phyloP scores from a whole-genome alignment of 2,888 invertebrate species.

The Leptinotarsa tumamoca region DNA sequence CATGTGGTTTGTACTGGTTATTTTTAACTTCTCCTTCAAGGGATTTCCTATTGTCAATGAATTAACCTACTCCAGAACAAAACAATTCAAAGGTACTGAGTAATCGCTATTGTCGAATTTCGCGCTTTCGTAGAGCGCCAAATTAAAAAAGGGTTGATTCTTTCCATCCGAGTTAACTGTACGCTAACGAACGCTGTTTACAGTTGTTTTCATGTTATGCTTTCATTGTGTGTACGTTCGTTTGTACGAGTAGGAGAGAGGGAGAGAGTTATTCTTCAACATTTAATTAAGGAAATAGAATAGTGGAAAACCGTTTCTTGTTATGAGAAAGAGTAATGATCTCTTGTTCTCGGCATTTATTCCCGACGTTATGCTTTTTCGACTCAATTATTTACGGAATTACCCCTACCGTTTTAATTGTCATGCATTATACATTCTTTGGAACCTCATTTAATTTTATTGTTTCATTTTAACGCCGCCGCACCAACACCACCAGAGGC shows the following conservation, averaged over 20 bases:
- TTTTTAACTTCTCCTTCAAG: too few species aligned
- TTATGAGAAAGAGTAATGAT: constrained; percentile 36
- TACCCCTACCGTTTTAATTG: constrained; percentile 41
- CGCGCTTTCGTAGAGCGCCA: neutral
- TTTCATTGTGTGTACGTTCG: constrained; percentile 32
- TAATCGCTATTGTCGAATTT: neutral
- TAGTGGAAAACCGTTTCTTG: constrained; percentile 28
- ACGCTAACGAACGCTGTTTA: constrained; percentile 7
- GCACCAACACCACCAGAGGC: constrained; percentile 4
- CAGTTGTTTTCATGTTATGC: constrained; percentile 32
- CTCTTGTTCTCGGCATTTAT: constrained; percentile 39
- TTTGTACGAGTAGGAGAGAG: constrained; percentile 26
- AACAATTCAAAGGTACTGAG: neutral
- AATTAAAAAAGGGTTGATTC: constrained; percentile 10
- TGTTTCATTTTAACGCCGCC: constrained; percentile 6
- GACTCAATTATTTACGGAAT: constrained; percentile 42
- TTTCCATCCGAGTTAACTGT: constrained; percentile 11
- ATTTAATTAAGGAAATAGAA: constrained; percentile 40
- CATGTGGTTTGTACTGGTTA: too few species aligned
- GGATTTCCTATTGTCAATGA: too few species aligned
- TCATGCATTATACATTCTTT: constrained; percentile 21
- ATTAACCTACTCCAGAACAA: too few species aligned
- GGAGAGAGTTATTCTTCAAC: constrained; percentile 33
- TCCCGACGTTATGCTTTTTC: constrained; percentile 41
- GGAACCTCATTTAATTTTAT: constrained; percentile 20